These are phyloP conservation scores for Ivindomyrus marchei DNA, from an alignment of 2,113 vertebrate genomes.

Conservation along the genomic window DNA sequence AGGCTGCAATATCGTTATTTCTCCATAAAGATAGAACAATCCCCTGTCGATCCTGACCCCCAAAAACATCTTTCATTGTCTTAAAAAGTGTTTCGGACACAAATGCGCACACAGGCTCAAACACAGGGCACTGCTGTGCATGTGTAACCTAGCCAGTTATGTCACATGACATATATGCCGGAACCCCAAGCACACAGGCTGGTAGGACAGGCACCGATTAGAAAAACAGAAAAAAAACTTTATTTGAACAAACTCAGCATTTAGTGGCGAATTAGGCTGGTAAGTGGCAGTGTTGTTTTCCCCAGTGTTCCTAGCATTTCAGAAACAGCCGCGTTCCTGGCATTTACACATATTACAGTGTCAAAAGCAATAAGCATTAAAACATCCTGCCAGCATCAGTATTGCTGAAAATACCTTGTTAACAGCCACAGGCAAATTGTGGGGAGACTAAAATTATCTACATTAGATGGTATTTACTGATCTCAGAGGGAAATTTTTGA, in stretches of 20 bases:
- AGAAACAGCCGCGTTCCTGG: not conserved
- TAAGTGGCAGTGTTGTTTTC: not conserved
- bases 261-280: not conserved
- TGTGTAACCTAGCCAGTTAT: not conserved
- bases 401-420: not conserved
- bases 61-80: not conserved
- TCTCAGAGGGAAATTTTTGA: not conserved
- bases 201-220: not conserved
- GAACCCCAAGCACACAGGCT: not conserved
- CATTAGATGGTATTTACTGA: not conserved
- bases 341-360: not conserved
- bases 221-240: not conserved
- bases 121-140: not conserved
- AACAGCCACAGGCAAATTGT: not conserved
- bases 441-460: not conserved
- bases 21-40: not conserved
- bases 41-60: not conserved
- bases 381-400: not conserved
- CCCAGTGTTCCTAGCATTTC: not conserved
- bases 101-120: not conserved
- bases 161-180: not conserved
- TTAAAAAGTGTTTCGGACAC: not conserved
- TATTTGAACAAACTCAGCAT: not conserved
- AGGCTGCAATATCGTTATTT: not conserved
- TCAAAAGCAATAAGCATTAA: not conserved